A percentile compares a stretch with the other conserved stretches of the same genome.
Evolutionary conservation across 2,113 vertebrate genomes (phyloP).

Genomic region (Chaenocephalus aceratus): DNA sequence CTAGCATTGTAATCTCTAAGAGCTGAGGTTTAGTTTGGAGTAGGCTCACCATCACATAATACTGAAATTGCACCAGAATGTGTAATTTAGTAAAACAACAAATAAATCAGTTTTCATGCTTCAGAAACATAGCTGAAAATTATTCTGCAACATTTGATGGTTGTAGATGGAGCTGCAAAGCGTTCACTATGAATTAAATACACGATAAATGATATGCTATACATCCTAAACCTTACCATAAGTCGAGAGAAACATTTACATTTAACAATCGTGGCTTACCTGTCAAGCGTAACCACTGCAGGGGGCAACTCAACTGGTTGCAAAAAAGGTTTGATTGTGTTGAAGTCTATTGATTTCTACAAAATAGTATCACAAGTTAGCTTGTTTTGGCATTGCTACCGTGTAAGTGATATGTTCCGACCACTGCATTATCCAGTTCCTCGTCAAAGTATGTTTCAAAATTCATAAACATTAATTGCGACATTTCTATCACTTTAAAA

Average conservation of each 20-base stretch:
- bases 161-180: neutral
- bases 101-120: no score
- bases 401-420: no score
- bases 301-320: neutral
- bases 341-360: neutral
- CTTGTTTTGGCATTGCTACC: no score
- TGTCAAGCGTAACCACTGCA: neutral
- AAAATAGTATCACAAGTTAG: no score
- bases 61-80: neutral
- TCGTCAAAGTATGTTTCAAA: no score
- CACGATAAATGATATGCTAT: no score
- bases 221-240: no score
- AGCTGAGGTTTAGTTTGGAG: neutral
- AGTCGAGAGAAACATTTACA: neutral
- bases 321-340: neutral
- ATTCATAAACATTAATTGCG: no score
- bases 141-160: neutral
- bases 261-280: no score
- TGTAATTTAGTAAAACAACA: neutral
- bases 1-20: neutral
- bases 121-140: neutral
- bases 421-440: no score
- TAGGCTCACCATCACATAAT: neutral
- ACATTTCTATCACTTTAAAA: no score
- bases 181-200: neutral